phyloP scores from a whole-genome alignment of 2,113 vertebrate genomes.

The Nesoenas mayeri region DNA sequence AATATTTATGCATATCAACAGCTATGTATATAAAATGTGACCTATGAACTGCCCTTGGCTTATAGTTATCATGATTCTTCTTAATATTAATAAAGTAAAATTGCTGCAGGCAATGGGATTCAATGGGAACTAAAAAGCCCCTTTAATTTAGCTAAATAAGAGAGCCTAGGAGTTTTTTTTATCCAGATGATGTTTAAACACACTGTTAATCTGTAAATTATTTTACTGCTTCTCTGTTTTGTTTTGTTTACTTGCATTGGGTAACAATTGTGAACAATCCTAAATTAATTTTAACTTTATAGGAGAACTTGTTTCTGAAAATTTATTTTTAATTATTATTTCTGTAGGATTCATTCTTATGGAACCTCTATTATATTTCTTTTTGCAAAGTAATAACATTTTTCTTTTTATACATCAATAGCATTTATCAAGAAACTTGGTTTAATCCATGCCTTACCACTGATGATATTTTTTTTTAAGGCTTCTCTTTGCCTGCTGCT shows the following conservation, averaged over 20 bases:
- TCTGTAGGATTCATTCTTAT: not conserved
- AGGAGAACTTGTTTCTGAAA: not conserved
- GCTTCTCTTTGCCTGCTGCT: not conserved
- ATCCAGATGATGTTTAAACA: not conserved
- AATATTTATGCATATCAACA: not conserved
- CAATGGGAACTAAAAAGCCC: not conserved
- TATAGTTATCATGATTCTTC: not conserved
- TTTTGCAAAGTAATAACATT: not conserved
- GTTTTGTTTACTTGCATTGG: fast-evolving
- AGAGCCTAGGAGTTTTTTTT: not conserved
- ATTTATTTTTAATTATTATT: not conserved
- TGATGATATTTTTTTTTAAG: not conserved
- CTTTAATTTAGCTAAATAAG: not conserved
- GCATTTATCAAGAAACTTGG: not conserved
- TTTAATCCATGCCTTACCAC: not conserved
- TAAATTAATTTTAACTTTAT: not conserved
- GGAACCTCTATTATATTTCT: not conserved
- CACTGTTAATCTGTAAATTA: not conserved
- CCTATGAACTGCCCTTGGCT: not conserved
- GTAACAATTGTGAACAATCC: not conserved
- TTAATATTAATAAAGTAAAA: not conserved
- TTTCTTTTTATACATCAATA: not conserved
- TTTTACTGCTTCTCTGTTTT: not conserved
- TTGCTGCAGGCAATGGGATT: not conserved
- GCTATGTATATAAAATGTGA: not conserved